A percentile compares a stretch with the other conserved stretches of the same genome.
phyloP scores from a whole-genome alignment of 2,888 invertebrate genomes.

The Agapetus fuscipes region DNA sequence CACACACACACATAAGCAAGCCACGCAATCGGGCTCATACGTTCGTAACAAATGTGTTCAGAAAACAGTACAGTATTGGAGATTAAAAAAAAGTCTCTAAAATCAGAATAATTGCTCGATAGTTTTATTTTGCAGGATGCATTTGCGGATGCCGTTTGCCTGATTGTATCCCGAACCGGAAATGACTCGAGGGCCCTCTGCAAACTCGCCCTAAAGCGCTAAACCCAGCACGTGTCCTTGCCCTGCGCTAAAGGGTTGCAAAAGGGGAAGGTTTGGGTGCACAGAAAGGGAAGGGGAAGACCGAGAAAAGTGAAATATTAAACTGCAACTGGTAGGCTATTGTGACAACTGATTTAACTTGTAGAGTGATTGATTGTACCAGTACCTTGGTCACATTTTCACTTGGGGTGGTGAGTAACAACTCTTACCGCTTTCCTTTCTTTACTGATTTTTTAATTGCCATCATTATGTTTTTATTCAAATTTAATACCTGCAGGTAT shows the following conservation, averaged over 20 bases:
- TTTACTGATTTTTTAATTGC: no score
- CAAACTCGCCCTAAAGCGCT: background rate
- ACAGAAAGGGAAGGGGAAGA: background rate
- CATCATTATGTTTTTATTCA: no score
- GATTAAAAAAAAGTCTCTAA: no score
- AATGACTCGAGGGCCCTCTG: background rate
- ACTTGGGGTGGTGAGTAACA: background rate
- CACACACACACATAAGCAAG: no score
- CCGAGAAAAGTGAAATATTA: conserved; percentile 15
- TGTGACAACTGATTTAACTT: conserved; percentile 8
- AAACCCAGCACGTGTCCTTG: background rate
- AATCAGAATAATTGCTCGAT: no score
- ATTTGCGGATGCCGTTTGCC: background rate
- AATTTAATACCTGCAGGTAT: background rate
- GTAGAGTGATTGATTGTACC: no score
- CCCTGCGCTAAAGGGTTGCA: conserved; percentile 9
- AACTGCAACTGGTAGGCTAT: conserved; percentile 19
- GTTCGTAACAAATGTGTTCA: no score
- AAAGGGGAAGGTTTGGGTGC: background rate
- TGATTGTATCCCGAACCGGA: background rate
- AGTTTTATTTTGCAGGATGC: no score
- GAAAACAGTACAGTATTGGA: no score
- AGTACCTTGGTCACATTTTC: conserved; percentile 3
- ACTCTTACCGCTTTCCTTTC: no score
- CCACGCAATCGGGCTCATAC: no score